Percentiles rank a stretch among this genome's conserved stretches.
phyloP scores from a whole-genome alignment of 1,140 invertebrate genomes.

The Popillia japonica region DNA sequence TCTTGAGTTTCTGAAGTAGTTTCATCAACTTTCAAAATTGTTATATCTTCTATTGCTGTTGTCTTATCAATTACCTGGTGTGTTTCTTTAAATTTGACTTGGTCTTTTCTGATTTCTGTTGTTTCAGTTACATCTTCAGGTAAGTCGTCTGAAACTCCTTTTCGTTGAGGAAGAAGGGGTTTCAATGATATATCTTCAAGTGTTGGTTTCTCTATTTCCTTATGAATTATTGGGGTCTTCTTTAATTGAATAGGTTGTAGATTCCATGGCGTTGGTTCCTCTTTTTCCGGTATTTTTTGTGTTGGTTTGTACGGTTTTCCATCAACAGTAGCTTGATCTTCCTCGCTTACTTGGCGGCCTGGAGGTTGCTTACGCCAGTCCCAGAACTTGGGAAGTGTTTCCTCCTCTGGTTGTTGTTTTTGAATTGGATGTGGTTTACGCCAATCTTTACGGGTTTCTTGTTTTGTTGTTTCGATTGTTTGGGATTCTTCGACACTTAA shows the following conservation, averaged over 20 bases:
- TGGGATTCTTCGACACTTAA: neutral
- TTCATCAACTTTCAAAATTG: conserved; percentile 34
- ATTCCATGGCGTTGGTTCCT: conserved; percentile 55
- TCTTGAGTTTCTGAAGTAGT: neutral
- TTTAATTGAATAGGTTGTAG: conserved; percentile 58
- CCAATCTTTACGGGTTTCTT: conserved; percentile 20
- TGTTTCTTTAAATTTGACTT: neutral
- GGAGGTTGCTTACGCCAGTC: conserved; percentile 35
- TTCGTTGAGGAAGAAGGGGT: conserved; percentile 31
- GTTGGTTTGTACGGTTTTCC: conserved; percentile 5
- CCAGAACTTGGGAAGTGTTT: conserved; percentile 25
- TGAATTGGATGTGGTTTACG: conserved; percentile 12
- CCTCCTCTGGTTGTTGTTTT: neutral
- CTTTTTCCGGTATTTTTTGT: neutral
- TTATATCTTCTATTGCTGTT: conserved; percentile 19
- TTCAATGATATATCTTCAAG: conserved; percentile 50
- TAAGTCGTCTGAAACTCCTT: conserved; percentile 43
- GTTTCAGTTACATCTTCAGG: neutral
- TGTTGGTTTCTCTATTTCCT: conserved; percentile 56
- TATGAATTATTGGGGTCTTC: conserved; percentile 54
- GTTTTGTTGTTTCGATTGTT: neutral
- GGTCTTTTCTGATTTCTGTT: neutral
- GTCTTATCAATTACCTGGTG: neutral
- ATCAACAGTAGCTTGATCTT: conserved; percentile 5
- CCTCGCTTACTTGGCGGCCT: neutral